Percentiles rank a stretch among this genome's conserved stretches.
phyloP scores from a whole-genome alignment of 2,888 invertebrate genomes.

The Chirona hameri region DNA sequence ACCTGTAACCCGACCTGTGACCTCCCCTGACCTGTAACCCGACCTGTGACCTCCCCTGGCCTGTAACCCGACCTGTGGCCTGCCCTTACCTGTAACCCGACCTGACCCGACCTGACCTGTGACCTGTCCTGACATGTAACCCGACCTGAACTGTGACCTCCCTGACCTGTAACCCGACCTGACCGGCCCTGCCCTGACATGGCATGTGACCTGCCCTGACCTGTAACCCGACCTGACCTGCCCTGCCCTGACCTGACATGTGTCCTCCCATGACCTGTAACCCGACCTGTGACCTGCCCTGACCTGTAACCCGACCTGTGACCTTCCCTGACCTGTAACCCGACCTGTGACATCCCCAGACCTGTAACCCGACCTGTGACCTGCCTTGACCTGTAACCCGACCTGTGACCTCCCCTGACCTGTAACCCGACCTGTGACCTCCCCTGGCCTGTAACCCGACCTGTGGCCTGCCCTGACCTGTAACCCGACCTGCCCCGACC shows the following conservation, averaged over 20 bases:
- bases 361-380: too few relatives aligned
- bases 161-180: slow-evolving; percentile 43
- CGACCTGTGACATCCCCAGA: too few relatives aligned
- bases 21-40: too few relatives aligned
- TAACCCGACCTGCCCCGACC: slow-evolving; percentile 56
- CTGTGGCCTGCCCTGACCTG: background rate
- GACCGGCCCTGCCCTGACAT: slow-evolving; percentile 58
- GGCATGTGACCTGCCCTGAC: too few relatives aligned
- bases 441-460: too few relatives aligned
- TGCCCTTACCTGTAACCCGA: too few relatives aligned
- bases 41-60: too few relatives aligned
- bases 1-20: slow-evolving; percentile 44
- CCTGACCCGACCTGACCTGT: slow-evolving; percentile 57
- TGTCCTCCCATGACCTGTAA: too few relatives aligned
- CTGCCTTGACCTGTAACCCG: background rate
- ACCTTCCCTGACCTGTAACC: too few relatives aligned
- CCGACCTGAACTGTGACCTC: slow-evolving; percentile 60
- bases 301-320: too few relatives aligned
- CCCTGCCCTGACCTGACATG: background rate
- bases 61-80: background rate
- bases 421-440: slow-evolving; percentile 47
- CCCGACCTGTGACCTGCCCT: slow-evolving; percentile 59
- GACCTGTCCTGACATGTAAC: background rate
- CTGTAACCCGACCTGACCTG: slow-evolving; percentile 57
- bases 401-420: slow-evolving; percentile 44